These are phyloP conservation scores for Hofmannophila pseudospretella DNA, from an alignment of 2,888 invertebrate genomes.

Conservation along the genomic window DNA sequence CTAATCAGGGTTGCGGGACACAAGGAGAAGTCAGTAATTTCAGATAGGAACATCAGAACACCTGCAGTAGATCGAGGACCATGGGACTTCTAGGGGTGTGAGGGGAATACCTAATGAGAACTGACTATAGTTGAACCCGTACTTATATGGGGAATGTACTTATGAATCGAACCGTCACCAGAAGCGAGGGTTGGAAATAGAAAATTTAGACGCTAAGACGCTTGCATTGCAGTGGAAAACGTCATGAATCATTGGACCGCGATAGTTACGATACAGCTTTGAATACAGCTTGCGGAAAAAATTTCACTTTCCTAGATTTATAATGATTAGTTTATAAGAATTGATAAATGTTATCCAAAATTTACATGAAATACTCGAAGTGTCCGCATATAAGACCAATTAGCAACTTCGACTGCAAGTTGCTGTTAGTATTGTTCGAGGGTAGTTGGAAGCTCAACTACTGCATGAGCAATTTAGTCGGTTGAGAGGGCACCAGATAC, in stretches of 20 bases:
- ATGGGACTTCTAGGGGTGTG: constrained; percentile 31
- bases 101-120: constrained; percentile 34
- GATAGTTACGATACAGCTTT: no score
- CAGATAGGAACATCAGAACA: constrained; percentile 9
- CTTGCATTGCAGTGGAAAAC: no score
- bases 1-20: constrained; percentile 20
- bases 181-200: no score
- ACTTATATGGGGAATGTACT: constrained; percentile 12
- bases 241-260: no score
- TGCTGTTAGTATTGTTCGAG: constrained; percentile 13
- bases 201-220: no score
- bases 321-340: no score
- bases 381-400: constrained; percentile 35
- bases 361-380: no score
- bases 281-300: no score
- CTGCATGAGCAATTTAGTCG: background rate
- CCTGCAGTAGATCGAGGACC: constrained; percentile 1
- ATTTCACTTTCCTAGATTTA: no score
- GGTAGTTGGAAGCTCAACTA: constrained; percentile 11
- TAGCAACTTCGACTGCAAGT: constrained; percentile 23
- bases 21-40: constrained; percentile 20
- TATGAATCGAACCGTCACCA: no score
- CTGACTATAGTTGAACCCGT: constrained; percentile 39
- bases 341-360: background rate
- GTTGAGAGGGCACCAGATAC: background rate